phyloP scores from a whole-genome alignment of 2,797 vertebrate species.

The Poeciliopsis infans region DNA sequence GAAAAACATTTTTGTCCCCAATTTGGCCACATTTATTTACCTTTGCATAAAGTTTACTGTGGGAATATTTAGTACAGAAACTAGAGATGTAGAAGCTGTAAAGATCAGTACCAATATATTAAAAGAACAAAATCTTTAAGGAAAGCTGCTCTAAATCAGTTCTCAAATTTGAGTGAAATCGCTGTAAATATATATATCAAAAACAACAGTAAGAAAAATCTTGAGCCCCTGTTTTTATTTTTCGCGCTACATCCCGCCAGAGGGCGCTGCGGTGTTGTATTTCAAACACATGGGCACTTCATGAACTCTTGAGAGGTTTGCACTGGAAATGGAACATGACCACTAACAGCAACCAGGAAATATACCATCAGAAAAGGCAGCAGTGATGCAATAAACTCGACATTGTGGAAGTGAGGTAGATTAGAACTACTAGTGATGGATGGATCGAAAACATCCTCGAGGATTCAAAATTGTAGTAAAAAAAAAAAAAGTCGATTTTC shows the following conservation, averaged over 20 bases:
- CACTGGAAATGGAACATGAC: background rate
- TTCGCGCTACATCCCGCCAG: constrained; percentile 17
- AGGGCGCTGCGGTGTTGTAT: constrained; percentile 16
- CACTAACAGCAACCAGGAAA: background rate
- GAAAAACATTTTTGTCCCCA: background rate
- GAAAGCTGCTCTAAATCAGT: background rate
- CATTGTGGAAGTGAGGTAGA: background rate
- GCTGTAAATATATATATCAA: background rate
- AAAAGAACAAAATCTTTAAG: background rate
- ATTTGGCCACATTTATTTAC: background rate
- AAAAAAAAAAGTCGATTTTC: background rate
- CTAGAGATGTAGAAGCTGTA: background rate
- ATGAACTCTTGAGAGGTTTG: background rate
- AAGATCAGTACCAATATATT: background rate
- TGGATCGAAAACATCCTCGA: background rate
- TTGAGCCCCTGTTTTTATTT: too few species aligned
- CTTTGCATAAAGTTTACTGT: background rate
- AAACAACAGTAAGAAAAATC: background rate
- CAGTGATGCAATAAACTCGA: background rate
- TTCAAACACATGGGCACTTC: background rate
- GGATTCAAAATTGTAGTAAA: background rate
- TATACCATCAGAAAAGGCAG: background rate
- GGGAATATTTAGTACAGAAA: background rate
- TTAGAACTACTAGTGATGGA: background rate
- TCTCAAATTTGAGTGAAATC: background rate